These are phyloP conservation scores for Actias luna DNA, from an alignment of 2,888 invertebrate species.

Conservation along the genomic window DNA sequence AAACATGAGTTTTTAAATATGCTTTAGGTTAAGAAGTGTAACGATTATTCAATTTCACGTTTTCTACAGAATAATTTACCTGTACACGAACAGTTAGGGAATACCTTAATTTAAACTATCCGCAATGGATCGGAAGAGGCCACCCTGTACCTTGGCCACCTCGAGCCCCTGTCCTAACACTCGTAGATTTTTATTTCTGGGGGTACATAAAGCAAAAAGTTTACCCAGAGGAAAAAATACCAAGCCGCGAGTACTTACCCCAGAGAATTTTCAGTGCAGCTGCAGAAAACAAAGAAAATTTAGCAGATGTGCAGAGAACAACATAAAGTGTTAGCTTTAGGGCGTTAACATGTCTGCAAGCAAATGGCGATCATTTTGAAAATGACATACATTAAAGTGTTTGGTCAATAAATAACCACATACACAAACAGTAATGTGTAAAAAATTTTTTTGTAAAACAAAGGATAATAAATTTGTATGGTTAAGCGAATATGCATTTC, in stretches of 20 bases:
- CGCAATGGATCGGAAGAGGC: too few species aligned
- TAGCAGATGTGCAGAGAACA: constrained; percentile 12
- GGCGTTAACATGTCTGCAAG: constrained; percentile 15
- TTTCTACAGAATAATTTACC: too few species aligned
- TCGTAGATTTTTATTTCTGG: constrained; percentile 27
- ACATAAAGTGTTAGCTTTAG: constrained; percentile 19
- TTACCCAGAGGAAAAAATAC: constrained; percentile 17
- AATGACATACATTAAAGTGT: not conserved
- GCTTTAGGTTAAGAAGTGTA: too few species aligned
- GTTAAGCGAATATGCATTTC: not conserved
- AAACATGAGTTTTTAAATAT: not conserved
- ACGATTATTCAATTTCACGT: too few species aligned
- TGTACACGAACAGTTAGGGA: constrained; percentile 5
- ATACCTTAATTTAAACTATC: constrained; percentile 19
- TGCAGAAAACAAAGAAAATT: constrained; percentile 17
- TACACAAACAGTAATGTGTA: not conserved
- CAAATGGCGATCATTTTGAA: constrained; percentile 17
- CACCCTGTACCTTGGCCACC: constrained; percentile 27
- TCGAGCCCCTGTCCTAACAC: constrained; percentile 28
- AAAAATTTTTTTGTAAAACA: not conserved
- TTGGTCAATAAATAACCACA: not conserved
- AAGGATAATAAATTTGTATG: not conserved
- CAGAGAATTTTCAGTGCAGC: constrained; percentile 16
- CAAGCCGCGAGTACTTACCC: constrained; percentile 18
- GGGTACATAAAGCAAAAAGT: constrained; percentile 25